phyloP scores from a whole-genome alignment of 2,888 invertebrate species.

The Parnassius apollo region DNA sequence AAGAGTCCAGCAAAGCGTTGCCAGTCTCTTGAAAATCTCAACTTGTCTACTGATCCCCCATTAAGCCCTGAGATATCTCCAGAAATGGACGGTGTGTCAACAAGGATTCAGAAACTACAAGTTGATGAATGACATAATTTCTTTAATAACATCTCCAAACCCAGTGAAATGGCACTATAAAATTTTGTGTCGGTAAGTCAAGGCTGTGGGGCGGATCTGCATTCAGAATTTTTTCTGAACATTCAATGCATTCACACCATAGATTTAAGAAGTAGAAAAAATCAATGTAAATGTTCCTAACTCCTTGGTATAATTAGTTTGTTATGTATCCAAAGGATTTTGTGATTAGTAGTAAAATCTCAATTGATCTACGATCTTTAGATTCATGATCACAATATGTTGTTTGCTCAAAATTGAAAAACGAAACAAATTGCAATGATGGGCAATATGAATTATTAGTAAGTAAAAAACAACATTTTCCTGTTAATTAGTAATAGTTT shows the following conservation, averaged over 20 bases:
- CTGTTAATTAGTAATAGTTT: conserved; percentile 17
- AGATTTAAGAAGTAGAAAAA: conserved; percentile 45
- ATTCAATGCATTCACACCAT: conserved; percentile 62
- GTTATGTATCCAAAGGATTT: conserved; percentile 11
- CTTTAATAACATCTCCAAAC: conserved; percentile 34
- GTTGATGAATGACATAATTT: conserved; percentile 78
- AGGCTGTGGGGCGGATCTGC: not conserved
- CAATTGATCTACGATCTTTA: conserved; percentile 9
- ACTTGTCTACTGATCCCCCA: conserved; percentile 61
- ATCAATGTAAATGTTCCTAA: conserved; percentile 65
- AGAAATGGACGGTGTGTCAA: conserved; percentile 83
- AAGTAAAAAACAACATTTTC: conserved; percentile 35
- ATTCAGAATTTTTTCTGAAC: conserved; percentile 44
- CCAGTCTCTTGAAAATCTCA: conserved; percentile 83
- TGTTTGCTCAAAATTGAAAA: conserved; percentile 29
- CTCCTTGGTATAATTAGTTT: conserved; percentile 48
- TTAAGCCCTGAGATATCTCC: conserved; percentile 60
- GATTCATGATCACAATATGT: conserved; percentile 6
- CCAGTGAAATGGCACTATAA: conserved; percentile 37
- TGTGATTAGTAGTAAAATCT: conserved; percentile 14
- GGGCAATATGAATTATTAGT: not conserved
- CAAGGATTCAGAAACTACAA: conserved; percentile 82
- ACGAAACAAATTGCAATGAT: conserved; percentile 19
- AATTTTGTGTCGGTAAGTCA: conserved; percentile 20
- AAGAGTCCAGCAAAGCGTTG: conserved; percentile 78